phyloP scores from a whole-genome alignment of 2,888 invertebrate genomes.

The Leptinotarsa haldemani region DNA sequence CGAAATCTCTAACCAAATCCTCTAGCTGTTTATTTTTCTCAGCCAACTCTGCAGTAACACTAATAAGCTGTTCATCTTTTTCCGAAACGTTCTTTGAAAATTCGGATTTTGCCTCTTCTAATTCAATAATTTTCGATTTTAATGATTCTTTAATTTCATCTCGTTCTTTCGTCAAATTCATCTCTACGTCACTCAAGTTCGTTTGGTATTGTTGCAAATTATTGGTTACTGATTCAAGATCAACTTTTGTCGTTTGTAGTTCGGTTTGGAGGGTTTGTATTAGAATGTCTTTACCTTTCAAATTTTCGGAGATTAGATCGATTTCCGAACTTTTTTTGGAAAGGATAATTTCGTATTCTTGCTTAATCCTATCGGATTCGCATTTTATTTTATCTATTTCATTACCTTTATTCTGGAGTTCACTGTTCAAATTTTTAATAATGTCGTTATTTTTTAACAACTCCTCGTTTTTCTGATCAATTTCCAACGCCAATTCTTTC shows the following conservation, averaged over 20 bases:
- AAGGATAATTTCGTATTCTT: constrained; percentile 37
- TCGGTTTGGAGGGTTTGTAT: constrained; percentile 60
- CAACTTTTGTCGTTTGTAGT: constrained; percentile 59
- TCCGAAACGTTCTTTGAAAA: constrained; percentile 50
- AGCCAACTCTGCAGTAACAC: constrained; percentile 56
- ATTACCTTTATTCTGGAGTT: constrained; percentile 47
- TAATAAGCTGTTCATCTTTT: constrained; percentile 65
- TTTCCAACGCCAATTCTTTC: constrained; percentile 29
- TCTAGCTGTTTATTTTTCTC: constrained; percentile 37
- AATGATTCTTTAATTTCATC: constrained; percentile 60
- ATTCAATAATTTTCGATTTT: constrained; percentile 59
- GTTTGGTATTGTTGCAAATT: constrained; percentile 61
- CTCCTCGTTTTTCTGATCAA: constrained; percentile 31
- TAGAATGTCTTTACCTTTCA: constrained; percentile 41
- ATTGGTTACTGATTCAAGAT: constrained; percentile 54
- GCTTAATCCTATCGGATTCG: constrained; percentile 47
- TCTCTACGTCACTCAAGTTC: constrained; percentile 59
- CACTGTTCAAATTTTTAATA: constrained; percentile 49
- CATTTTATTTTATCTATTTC: constrained; percentile 51
- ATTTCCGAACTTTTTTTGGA: constrained; percentile 28
- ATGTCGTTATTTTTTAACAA: constrained; percentile 6
- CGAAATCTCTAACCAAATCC: constrained; percentile 21
- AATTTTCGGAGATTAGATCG: constrained; percentile 23
- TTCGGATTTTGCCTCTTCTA: constrained; percentile 61
- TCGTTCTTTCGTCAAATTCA: constrained; percentile 59